Evolutionary conservation across 2,797 vertebrate species (phyloP).

Genomic region (Kryptolebias ocellatus): DNA sequence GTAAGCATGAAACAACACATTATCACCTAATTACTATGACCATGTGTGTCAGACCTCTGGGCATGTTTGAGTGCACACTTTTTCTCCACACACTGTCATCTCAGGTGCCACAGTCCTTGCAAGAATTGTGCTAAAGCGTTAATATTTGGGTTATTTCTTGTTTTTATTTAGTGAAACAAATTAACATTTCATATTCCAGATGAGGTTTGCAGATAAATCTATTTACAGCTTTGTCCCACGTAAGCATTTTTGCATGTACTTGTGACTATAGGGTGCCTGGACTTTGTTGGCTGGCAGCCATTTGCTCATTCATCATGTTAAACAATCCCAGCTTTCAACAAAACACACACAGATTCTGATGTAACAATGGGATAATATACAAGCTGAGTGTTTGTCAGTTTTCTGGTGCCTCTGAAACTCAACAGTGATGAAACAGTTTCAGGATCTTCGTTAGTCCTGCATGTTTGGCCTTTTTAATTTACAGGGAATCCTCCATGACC

Average conservation of each 20-base stretch:
- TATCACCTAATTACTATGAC: slow-evolving; percentile 82
- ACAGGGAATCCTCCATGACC: slow-evolving; percentile 56
- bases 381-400: slow-evolving; percentile 21
- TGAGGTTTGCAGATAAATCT: not conserved
- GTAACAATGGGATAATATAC: slow-evolving; percentile 18
- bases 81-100: slow-evolving; percentile 10
- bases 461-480: slow-evolving; percentile 43
- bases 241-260: slow-evolving; percentile 19
- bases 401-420: slow-evolving; percentile 17
- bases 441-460: slow-evolving; percentile 21
- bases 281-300: slow-evolving; percentile 57
- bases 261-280: slow-evolving; percentile 24
- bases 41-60: slow-evolving; percentile 42
- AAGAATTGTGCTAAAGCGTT: not conserved
- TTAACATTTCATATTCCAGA: not conserved
- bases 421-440: slow-evolving; percentile 23
- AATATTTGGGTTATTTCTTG: not conserved
- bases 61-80: slow-evolving; percentile 26
- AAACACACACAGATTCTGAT: slow-evolving; percentile 12
- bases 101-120: not conserved
- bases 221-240: slow-evolving; percentile 4
- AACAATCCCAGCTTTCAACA: slow-evolving; percentile 37
- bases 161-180: slow-evolving; percentile 7
- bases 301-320: slow-evolving; percentile 63
- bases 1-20: slow-evolving; percentile 70